Evolutionary conservation across 1,140 invertebrate species (phyloP).

Genomic region (Pogonomyrmex barbatus): DNA sequence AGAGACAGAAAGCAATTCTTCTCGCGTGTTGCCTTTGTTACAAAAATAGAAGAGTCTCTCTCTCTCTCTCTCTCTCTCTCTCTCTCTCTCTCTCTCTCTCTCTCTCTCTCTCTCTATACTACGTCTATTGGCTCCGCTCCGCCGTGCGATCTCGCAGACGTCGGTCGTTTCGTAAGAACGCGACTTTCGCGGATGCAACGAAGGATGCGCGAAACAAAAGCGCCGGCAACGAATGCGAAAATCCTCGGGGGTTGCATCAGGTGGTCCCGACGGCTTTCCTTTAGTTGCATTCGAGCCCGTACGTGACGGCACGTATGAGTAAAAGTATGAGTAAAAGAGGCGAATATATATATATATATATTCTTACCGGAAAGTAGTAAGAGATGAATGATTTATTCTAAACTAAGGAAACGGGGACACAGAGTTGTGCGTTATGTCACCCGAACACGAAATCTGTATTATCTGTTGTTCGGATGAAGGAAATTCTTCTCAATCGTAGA

Average conservation of each 20-base stretch:
- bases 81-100: too few relatives aligned
- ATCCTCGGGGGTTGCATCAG: slow-evolving; percentile 10
- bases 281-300: not conserved
- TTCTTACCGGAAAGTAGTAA: not conserved
- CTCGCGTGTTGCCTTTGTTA: not conserved
- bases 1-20: not conserved
- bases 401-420: not conserved
- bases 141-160: slow-evolving; percentile 12
- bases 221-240: not conserved
- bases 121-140: slow-evolving; percentile 19
- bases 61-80: too few relatives aligned
- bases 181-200: slow-evolving; percentile 43
- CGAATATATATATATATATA: too few relatives aligned
- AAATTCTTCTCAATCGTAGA: not conserved
- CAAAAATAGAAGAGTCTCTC: not conserved
- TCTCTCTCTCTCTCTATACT: not conserved
- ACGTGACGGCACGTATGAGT: not conserved
- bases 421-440: not conserved
- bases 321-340: slow-evolving; percentile 12
- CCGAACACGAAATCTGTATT: not conserved
- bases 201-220: slow-evolving; percentile 47
- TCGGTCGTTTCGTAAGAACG: slow-evolving; percentile 34
- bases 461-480: not conserved
- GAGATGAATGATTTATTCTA: not conserved
- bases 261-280: not conserved